Evolutionary conservation across 2,797 vertebrate genomes (phyloP).

Genomic region (Bryconaethiops microstoma): DNA sequence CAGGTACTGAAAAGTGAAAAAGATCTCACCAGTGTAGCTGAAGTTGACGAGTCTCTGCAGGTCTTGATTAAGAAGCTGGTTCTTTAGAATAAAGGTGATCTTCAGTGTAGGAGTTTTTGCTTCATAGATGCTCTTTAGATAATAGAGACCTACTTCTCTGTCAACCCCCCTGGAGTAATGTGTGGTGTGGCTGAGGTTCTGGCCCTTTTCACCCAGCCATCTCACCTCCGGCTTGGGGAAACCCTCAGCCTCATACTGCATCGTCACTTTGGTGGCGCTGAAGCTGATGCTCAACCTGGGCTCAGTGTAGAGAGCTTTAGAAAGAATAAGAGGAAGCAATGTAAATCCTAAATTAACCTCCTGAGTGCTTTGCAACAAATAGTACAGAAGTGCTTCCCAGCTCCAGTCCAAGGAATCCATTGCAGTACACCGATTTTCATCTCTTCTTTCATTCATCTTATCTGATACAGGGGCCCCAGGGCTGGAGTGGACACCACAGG

Average conservation of each 20-base stretch:
- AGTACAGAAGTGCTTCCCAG: background rate
- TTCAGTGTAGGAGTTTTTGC: background rate
- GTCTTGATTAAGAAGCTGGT: conserved; percentile 37
- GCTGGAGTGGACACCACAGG: too few species aligned
- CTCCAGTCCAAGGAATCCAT: background rate
- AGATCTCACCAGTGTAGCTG: conserved; percentile 42
- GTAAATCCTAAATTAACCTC: too few species aligned
- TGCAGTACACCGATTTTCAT: background rate
- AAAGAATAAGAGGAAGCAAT: background rate
- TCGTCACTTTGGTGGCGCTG: background rate
- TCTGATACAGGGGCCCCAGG: too few species aligned
- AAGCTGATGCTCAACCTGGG: conserved; percentile 49
- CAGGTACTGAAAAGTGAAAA: background rate
- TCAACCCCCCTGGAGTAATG: background rate
- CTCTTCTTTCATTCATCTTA: background rate
- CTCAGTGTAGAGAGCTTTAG: conserved; percentile 54
- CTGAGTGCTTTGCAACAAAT: background rate
- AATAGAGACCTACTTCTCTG: conserved; percentile 27
- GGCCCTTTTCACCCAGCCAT: conserved; percentile 39
- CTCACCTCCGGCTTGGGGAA: conserved; percentile 49
- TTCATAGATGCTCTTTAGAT: conserved; percentile 33
- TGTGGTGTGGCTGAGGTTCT: conserved; percentile 29
- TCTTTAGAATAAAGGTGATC: conserved; percentile 55
- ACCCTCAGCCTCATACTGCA: conserved; percentile 53
- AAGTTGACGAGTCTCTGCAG: conserved; percentile 48